phyloP scores from a whole-genome alignment of 2,113 vertebrate species.

The Silurus asotus region DNA sequence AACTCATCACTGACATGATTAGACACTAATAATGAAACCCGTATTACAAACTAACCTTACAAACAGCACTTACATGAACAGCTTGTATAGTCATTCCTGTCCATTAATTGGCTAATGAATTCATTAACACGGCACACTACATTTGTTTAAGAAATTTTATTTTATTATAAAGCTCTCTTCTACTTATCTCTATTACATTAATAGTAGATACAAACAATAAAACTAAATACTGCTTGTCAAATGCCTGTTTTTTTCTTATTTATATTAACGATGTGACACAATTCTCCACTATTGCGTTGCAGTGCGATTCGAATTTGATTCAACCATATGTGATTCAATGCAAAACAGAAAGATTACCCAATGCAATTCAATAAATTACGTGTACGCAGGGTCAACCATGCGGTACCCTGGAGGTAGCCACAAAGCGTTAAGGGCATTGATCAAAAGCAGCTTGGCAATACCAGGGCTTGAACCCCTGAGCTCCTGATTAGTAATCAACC shows the following conservation, averaged over 20 bases:
- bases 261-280: too few species aligned
- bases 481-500: too few species aligned
- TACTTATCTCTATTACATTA: background rate
- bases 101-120: background rate
- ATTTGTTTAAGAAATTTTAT: background rate
- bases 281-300: too few species aligned
- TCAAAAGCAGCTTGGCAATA: too few species aligned
- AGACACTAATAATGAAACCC: background rate
- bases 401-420: too few species aligned
- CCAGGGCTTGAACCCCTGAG: too few species aligned
- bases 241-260: background rate
- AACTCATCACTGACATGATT: background rate
- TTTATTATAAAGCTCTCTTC: slow-evolving; percentile 1
- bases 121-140: background rate
- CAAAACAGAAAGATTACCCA: too few species aligned
- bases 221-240: slow-evolving; percentile 4
- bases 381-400: too few species aligned
- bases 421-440: too few species aligned
- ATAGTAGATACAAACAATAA: slow-evolving; percentile 9
- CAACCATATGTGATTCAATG: too few species aligned
- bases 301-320: too few species aligned
- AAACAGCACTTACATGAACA: background rate
- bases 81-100: background rate
- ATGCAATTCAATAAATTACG: too few species aligned
- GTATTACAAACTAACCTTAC: background rate